phyloP scores from a whole-genome alignment of 1,140 invertebrate genomes.

The Conopomorpha cramerella region DNA sequence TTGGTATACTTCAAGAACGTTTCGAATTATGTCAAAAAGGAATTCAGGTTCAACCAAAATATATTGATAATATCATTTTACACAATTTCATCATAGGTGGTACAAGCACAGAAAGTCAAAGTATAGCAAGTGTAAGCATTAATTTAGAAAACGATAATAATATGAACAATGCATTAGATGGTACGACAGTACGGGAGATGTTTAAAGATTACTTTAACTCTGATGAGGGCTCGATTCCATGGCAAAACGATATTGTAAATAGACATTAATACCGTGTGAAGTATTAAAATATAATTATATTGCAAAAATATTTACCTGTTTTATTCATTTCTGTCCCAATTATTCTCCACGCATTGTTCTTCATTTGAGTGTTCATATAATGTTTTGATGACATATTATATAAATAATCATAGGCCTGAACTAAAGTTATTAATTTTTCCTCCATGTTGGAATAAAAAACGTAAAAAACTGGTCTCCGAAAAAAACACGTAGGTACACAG shows the following conservation, averaged over 20 bases:
- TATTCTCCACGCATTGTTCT: no score
- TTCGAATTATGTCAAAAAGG: not conserved
- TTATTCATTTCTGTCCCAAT: no score
- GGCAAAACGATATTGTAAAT: conserved; percentile 1
- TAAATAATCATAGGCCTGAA: no score
- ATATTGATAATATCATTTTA: not conserved
- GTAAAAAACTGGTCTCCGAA: no score
- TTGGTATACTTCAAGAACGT: conserved; percentile 5
- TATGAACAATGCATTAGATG: not conserved
- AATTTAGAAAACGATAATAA: not conserved
- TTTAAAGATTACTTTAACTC: conserved; percentile 1
- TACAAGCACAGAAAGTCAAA: not conserved
- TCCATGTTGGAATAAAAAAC: no score
- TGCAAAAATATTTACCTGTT: not conserved
- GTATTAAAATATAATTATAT: not conserved
- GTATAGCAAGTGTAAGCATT: not conserved
- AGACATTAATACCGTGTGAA: not conserved
- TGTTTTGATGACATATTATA: no score
- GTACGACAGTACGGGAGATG: not conserved
- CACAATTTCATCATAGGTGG: not conserved
- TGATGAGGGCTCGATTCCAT: not conserved
- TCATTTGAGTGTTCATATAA: no score
- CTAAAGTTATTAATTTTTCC: no score
- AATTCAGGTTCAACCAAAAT: not conserved
- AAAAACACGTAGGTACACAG: no score